Conservation (phyloP, 2,888 invertebrate genomes). For the Apamea sordens region DNA sequence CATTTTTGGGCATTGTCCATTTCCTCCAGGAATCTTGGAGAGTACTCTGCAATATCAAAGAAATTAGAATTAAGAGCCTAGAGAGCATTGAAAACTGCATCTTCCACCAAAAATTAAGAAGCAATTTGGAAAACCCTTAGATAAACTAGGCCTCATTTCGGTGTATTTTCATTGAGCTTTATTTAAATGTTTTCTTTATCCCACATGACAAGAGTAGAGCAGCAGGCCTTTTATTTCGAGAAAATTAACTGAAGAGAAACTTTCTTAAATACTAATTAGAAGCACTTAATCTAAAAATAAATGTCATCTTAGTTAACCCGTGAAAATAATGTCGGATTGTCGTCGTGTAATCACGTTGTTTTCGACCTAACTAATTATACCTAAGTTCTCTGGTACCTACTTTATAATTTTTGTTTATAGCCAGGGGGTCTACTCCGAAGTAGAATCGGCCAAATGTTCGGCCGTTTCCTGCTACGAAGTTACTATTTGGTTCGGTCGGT, state of each 20-base stretch:
- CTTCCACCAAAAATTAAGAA: not conserved
- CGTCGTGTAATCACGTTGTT: slow-evolving; percentile 10
- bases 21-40: not conserved
- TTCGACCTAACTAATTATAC: slow-evolving; percentile 11
- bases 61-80: not conserved
- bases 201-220: not conserved
- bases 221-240: not conserved
- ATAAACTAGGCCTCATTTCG: not conserved
- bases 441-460: too few species aligned
- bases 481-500: too few species aligned
- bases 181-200: too few species aligned
- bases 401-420: slow-evolving; percentile 3
- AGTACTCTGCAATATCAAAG: not conserved
- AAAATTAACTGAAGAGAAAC: not conserved
- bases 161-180: not conserved
- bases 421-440: too few species aligned
- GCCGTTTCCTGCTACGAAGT: too few species aligned
- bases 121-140: not conserved
- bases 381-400: not conserved
- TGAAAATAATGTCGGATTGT: slow-evolving; percentile 23
- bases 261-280: not conserved
- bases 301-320: slow-evolving; percentile 20
- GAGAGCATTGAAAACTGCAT: not conserved
- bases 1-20: not conserved
- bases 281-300: slow-evolving; percentile 16